Evolutionary conservation across 1,140 invertebrate genomes (phyloP).

Genomic region (Sinella curviseta): DNA sequence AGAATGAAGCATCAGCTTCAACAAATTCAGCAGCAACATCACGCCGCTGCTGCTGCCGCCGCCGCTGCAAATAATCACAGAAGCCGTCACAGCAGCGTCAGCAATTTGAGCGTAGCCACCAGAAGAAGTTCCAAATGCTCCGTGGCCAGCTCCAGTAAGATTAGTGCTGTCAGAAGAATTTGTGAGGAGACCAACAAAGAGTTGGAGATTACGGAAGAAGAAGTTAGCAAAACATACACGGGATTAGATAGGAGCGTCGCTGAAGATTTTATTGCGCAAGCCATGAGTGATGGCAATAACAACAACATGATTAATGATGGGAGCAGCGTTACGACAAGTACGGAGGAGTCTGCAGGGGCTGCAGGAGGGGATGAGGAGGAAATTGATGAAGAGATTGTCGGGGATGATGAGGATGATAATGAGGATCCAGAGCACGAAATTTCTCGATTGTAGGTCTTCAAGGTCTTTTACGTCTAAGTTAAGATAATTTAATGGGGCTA

Average conservation of each 20-base stretch:
- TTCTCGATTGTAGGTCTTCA: not conserved
- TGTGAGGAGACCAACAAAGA: slow-evolving; percentile 23
- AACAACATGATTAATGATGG: not conserved
- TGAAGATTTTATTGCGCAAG: slow-evolving; percentile 65
- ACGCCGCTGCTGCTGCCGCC: not conserved
- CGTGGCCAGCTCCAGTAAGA: slow-evolving; percentile 13
- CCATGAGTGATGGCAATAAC: slow-evolving; percentile 57
- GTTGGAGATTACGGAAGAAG: slow-evolving; percentile 50
- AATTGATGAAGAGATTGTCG: not conserved
- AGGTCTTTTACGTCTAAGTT: too few relatives aligned
- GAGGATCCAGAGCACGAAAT: slow-evolving; percentile 13
- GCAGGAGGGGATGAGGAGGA: not conserved
- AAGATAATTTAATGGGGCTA: too few relatives aligned
- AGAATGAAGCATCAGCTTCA: slow-evolving; percentile 9
- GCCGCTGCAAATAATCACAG: not conserved
- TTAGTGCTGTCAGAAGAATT: not conserved
- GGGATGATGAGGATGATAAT: not conserved
- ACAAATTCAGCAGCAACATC: not conserved
- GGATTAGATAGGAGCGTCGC: slow-evolving; percentile 66
- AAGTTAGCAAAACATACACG: slow-evolving; percentile 63
- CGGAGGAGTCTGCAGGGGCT: not conserved
- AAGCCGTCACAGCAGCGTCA: slow-evolving; percentile 11
- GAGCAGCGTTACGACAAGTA: not conserved
- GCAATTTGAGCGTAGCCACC: slow-evolving; percentile 20
- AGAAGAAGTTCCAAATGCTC: slow-evolving; percentile 11